phyloP scores from a whole-genome alignment of 2,888 invertebrate species.

The Noctua comes region DNA sequence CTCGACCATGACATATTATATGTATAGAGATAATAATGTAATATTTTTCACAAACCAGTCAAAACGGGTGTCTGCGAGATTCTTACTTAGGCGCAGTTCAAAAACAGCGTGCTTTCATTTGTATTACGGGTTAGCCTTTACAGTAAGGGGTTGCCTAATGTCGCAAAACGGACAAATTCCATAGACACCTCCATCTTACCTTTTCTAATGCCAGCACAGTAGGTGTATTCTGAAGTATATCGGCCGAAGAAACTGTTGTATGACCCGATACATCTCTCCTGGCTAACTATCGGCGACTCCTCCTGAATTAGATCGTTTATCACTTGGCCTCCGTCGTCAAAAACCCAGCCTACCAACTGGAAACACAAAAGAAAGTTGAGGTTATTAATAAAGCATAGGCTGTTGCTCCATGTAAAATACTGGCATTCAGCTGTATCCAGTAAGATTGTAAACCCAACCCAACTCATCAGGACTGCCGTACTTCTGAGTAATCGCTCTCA shows the following conservation, averaged over 20 bases:
- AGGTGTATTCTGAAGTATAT: slow-evolving; percentile 89
- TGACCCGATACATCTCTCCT: slow-evolving; percentile 90
- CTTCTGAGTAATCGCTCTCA: not conserved
- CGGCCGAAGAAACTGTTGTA: slow-evolving; percentile 91
- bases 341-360: slow-evolving; percentile 90
- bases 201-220: slow-evolving; percentile 82
- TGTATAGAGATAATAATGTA: not conserved
- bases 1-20: not conserved
- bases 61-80: not conserved
- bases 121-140: not conserved
- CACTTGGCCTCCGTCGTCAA: slow-evolving; percentile 89
- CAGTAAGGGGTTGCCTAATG: not conserved
- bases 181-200: slow-evolving; percentile 2
- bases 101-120: not conserved
- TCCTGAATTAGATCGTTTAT: slow-evolving; percentile 90
- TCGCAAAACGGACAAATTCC: not conserved
- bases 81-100: not conserved
- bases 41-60: not conserved
- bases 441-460: too few relatives aligned
- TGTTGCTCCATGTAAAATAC: not conserved
- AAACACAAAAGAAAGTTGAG: slow-evolving; percentile 19
- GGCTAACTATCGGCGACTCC: slow-evolving; percentile 91
- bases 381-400: not conserved
- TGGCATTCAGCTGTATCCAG: not conserved
- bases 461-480: not conserved